Conservation (phyloP, 2,113 vertebrate species). For the Neolamprologus brichardi region DNA sequence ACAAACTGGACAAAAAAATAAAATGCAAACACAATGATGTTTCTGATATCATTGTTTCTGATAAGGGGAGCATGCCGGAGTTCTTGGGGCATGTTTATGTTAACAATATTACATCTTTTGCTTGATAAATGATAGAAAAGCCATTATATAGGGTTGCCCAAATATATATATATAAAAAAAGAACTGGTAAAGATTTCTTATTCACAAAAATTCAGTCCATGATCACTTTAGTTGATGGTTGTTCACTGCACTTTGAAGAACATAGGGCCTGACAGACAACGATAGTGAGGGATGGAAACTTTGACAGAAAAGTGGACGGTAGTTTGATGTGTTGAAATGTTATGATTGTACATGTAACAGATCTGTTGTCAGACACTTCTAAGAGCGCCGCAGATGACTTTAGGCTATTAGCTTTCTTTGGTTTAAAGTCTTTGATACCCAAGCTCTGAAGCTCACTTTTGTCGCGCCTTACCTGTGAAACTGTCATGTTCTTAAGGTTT, state of each 20-base stretch:
- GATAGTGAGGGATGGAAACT: background rate
- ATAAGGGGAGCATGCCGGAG: background rate
- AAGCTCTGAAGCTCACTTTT: background rate
- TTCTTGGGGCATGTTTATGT: background rate
- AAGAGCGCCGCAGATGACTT: background rate
- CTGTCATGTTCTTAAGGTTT: background rate
- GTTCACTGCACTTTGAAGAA: background rate
- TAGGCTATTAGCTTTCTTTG: background rate
- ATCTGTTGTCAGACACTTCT: background rate
- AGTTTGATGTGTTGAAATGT: background rate
- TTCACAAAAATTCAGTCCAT: background rate
- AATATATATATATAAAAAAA: background rate
- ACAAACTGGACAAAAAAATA: background rate
- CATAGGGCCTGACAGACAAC: background rate
- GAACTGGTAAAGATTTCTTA: background rate
- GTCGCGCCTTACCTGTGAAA: background rate
- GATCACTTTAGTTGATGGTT: background rate
- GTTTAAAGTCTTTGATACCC: slow-evolving; percentile 12
- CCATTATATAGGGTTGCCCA: background rate
- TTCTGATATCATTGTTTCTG: background rate
- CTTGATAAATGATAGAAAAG: background rate
- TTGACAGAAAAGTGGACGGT: background rate
- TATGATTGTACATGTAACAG: background rate
- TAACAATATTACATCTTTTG: background rate
- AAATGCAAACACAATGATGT: background rate